Evolutionary conservation across 2,797 vertebrate genomes (phyloP).

Genomic region (Lindbergichthys nudifrons): DNA sequence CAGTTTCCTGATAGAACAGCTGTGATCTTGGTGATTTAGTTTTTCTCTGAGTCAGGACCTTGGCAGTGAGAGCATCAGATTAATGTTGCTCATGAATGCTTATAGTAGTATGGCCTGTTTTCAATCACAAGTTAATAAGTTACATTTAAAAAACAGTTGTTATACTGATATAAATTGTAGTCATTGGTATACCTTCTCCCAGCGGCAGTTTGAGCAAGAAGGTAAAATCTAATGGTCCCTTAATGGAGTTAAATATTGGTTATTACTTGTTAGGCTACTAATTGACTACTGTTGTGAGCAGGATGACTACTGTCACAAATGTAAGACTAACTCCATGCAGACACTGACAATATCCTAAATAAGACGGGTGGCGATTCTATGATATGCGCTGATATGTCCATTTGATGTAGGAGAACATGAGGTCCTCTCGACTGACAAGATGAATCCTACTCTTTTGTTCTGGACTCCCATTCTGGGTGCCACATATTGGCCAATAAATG

Average conservation of each 20-base stretch:
- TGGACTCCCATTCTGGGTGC: slow-evolving; percentile 16
- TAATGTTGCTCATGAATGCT: slow-evolving; percentile 39
- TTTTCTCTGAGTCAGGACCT: slow-evolving; percentile 53
- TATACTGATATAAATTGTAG: slow-evolving; percentile 22
- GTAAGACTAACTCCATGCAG: slow-evolving; percentile 85
- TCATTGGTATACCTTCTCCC: slow-evolving; percentile 43
- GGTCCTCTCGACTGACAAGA: slow-evolving; percentile 36
- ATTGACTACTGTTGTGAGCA: slow-evolving; percentile 83
- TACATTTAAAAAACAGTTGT: slow-evolving; percentile 36
- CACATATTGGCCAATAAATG: slow-evolving; percentile 19
- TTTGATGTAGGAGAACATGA: slow-evolving; percentile 29
- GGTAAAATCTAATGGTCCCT: slow-evolving; percentile 69
- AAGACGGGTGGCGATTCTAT: slow-evolving; percentile 59
- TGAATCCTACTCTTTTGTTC: slow-evolving; percentile 43
- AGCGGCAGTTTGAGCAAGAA: slow-evolving; percentile 64
- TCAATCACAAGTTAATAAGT: slow-evolving; percentile 23
- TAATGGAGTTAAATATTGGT: slow-evolving; percentile 69
- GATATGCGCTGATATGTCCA: slow-evolving; percentile 43
- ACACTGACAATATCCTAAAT: slow-evolving; percentile 70
- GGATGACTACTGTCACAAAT: slow-evolving; percentile 79
- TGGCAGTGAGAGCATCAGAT: slow-evolving; percentile 67
- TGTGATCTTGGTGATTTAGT: slow-evolving; percentile 37
- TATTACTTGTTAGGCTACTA: slow-evolving; percentile 82
- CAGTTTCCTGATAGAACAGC: slow-evolving; percentile 34
- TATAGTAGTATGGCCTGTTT: slow-evolving; percentile 39